Conservation (phyloP, 2,888 invertebrate genomes). For the Xylophagus ater region DNA sequence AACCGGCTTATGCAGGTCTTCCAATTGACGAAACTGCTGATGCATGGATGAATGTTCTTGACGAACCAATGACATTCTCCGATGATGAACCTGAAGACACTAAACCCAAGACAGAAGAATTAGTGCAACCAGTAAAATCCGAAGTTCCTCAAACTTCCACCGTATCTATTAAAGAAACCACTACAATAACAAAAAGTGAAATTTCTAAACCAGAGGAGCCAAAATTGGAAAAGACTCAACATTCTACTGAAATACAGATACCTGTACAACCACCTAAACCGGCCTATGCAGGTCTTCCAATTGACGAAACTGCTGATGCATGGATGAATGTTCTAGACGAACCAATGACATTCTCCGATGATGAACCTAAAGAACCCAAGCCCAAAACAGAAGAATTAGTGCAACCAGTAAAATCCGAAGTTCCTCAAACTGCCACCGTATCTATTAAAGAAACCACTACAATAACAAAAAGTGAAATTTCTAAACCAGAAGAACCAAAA, state of each 20-base stretch:
- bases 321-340: slow-evolving; percentile 33
- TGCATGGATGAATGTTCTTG: slow-evolving; percentile 19
- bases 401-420: not conserved
- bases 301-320: slow-evolving; percentile 26
- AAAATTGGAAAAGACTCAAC: slow-evolving; percentile 12
- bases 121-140: no score
- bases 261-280: slow-evolving; percentile 15
- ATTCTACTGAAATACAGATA: not conserved
- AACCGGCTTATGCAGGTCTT: slow-evolving; percentile 16
- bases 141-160: no score
- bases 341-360: slow-evolving; percentile 23
- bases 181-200: not conserved
- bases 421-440: not conserved
- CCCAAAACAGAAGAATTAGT: not conserved
- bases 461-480: not conserved
- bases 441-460: no score
- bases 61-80: slow-evolving; percentile 23
- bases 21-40: slow-evolving; percentile 21
- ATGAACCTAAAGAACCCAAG: not conserved
- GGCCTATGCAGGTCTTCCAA: slow-evolving; percentile 27
- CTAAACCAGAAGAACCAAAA: not conserved
- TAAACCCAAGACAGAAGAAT: not conserved
- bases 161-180: not conserved
- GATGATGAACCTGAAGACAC: slow-evolving; percentile 20
- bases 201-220: not conserved